These are phyloP conservation scores for Apamea crenata DNA, from an alignment of 2,888 invertebrate genomes.

Conservation along the genomic window DNA sequence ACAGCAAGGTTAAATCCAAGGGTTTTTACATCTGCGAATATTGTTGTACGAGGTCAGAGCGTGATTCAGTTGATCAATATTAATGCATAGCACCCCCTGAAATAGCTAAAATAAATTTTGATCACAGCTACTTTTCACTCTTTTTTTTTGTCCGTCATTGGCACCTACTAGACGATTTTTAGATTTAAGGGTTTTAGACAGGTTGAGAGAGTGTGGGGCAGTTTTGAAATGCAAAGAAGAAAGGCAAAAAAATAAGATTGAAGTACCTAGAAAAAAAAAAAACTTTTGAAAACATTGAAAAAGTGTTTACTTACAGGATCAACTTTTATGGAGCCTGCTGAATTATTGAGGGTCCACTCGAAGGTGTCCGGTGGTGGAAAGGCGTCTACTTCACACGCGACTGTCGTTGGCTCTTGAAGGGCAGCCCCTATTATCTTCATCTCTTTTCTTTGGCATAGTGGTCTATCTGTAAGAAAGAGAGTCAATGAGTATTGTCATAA, in stretches of 20 bases:
- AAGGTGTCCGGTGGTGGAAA: conserved; percentile 95
- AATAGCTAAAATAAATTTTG: conserved; percentile 19
- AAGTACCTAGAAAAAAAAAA: background rate
- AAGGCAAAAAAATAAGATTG: background rate
- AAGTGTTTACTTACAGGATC: conserved; percentile 79
- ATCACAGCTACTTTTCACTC: background rate
- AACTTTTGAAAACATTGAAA: background rate
- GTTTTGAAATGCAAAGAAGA: background rate
- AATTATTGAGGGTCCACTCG: conserved; percentile 97
- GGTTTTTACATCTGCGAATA: conserved; percentile 67
- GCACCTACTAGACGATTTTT: background rate
- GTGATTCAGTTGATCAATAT: conserved; percentile 76
- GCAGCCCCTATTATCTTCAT: conserved; percentile 96
- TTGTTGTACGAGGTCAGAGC: conserved; percentile 67
- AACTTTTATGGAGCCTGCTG: conserved; percentile 95
- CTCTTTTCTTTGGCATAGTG: conserved; percentile 94
- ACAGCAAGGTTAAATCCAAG: conserved; percentile 66
- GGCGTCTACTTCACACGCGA: conserved; percentile 96
- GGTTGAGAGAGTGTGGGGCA: background rate
- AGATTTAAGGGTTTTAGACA: background rate
- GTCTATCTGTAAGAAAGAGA: conserved; percentile 92
- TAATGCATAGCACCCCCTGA: conserved; percentile 72
- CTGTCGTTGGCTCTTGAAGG: conserved; percentile 94
- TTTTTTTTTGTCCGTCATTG: background rate
- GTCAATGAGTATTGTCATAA: background rate